A percentile compares a stretch with the other conserved stretches of the same genome.
phyloP scores from a whole-genome alignment of 2,888 invertebrate genomes.

The Muscina levida region DNA sequence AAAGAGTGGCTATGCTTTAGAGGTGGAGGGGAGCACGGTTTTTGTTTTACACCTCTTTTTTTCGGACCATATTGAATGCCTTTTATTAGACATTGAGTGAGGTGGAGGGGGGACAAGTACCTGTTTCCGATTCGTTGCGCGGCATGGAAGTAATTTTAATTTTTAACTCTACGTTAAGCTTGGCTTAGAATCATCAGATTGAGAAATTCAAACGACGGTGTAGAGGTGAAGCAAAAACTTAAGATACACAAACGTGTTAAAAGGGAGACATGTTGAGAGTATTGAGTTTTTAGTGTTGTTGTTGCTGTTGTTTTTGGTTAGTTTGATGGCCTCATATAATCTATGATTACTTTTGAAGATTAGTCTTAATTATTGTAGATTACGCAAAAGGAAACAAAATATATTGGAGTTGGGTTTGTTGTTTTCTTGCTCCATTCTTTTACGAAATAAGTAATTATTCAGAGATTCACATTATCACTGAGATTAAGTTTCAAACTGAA shows the following conservation, averaged over 20 bases:
- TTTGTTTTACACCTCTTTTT: constrained; percentile 55
- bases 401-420: no score
- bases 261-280: neutral
- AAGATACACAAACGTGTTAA: constrained; percentile 9
- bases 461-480: no score
- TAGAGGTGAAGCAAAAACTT: neutral
- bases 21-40: constrained; percentile 27
- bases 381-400: neutral
- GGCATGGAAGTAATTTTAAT: constrained; percentile 46
- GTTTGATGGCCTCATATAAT: no score
- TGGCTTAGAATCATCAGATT: neutral
- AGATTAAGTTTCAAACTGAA: no score
- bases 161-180: constrained; percentile 12
- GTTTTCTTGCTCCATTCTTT: no score
- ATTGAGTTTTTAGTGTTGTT: no score
- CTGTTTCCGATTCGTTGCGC: constrained; percentile 63
- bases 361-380: neutral
- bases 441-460: no score
- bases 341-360: neutral
- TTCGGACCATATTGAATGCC: constrained; percentile 30
- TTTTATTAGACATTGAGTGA: constrained; percentile 29
- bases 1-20: neutral
- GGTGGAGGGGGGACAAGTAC: constrained; percentile 40
- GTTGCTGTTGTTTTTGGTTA: no score
- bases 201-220: neutral